Conservation (phyloP, 2,113 vertebrate genomes). For the Coryphaenoides rupestris region DNA sequence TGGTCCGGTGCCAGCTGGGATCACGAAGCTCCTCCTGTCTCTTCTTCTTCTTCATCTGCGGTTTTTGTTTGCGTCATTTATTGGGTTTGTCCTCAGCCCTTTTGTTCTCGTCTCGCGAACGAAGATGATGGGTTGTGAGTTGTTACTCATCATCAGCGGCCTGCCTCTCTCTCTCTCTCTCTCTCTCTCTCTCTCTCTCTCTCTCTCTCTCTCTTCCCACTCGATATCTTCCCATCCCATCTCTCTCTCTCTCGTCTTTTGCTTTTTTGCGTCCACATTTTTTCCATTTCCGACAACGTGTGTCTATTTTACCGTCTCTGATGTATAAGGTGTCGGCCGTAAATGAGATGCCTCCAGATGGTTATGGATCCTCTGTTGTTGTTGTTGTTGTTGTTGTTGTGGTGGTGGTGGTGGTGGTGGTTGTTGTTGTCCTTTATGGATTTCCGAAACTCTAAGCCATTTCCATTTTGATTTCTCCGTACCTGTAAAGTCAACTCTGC, state of each 20-base stretch:
- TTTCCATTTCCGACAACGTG: not conserved
- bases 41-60: too few species aligned
- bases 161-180: not conserved
- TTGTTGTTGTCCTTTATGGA: constrained; percentile 47
- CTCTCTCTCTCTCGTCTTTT: constrained; percentile 6
- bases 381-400: constrained; percentile 46
- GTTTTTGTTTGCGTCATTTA: constrained; percentile 1
- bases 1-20: constrained; percentile 50
- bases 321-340: constrained; percentile 16
- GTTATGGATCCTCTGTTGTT: constrained; percentile 45
- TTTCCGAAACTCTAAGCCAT: constrained; percentile 34
- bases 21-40: constrained; percentile 42
- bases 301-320: not conserved
- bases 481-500: constrained; percentile 17
- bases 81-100: not conserved
- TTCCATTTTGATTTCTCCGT: not conserved
- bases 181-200: constrained; percentile 11
- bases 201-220: constrained; percentile 9
- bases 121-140: not conserved
- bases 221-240: constrained; percentile 15
- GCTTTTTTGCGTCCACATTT: constrained; percentile 1
- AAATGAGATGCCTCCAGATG: constrained; percentile 41
- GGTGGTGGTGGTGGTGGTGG: constrained; percentile 43
- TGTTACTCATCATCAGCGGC: too few species aligned
- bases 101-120: not conserved